These are phyloP conservation scores for Stenodema calcarata DNA, from an alignment of 2,888 invertebrate genomes.

Conservation along the genomic window DNA sequence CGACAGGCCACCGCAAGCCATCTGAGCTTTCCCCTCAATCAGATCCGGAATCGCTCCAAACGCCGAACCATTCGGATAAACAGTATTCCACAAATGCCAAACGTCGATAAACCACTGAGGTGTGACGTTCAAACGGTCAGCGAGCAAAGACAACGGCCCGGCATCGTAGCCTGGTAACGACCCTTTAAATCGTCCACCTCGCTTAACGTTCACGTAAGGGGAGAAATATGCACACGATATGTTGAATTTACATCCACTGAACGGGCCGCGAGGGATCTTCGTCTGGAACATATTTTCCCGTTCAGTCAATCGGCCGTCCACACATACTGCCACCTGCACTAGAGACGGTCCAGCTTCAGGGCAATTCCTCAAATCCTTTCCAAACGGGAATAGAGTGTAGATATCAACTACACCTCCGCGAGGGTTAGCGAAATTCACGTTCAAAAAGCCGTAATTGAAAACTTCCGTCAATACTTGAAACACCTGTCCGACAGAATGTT, in stretches of 20 bases:
- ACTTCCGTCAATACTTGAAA: not conserved
- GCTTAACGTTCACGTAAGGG: not conserved
- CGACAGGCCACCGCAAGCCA: constrained; percentile 27
- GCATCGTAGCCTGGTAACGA: constrained; percentile 5
- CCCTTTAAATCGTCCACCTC: not conserved
- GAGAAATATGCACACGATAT: not conserved
- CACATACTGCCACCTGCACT: not conserved
- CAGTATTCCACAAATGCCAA: not conserved
- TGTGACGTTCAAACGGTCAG: constrained; percentile 1
- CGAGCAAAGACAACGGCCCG: not conserved
- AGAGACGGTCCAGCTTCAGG: not conserved
- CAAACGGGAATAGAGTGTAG: constrained; percentile 26
- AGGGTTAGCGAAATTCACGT: not conserved
- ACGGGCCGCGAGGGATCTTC: not conserved
- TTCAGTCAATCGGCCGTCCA: not conserved
- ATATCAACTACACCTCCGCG: not conserved
- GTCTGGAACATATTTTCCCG: not conserved
- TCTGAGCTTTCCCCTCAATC: not conserved
- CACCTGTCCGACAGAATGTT: not conserved
- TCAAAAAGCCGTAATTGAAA: constrained; percentile 11
- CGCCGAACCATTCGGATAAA: not conserved
- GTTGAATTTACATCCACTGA: constrained; percentile 2
- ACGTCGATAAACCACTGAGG: not conserved
- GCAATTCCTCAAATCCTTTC: not conserved
- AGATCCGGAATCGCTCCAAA: constrained; percentile 1